Conservation (phyloP, 2,113 vertebrate genomes). For the Uria aalge region DNA sequence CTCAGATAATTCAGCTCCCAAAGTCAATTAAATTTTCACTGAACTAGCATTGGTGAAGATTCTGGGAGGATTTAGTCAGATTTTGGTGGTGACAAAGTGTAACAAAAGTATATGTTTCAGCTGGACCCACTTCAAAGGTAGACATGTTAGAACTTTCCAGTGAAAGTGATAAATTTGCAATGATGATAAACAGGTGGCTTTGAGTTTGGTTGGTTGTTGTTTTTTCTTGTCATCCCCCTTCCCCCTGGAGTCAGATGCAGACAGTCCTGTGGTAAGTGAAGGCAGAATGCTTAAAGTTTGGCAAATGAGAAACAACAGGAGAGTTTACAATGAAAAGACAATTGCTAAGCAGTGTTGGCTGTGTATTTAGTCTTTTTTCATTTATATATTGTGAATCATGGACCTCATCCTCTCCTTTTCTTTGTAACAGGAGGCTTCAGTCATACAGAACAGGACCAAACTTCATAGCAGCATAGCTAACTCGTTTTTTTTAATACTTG, state of each 20-base stretch:
- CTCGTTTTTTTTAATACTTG: neutral
- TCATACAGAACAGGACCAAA: neutral
- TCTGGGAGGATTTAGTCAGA: neutral
- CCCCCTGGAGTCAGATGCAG: neutral
- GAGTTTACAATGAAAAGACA: neutral
- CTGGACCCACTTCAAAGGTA: neutral
- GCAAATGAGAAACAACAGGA: neutral
- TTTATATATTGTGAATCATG: neutral
- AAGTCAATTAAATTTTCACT: neutral
- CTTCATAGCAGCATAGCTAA: neutral
- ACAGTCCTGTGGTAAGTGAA: neutral
- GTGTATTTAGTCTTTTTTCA: neutral
- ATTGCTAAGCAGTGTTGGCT: neutral
- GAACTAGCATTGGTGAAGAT: neutral
- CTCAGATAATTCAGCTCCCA: neutral
- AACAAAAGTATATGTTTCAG: neutral
- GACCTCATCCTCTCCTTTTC: neutral
- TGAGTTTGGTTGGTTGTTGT: neutral
- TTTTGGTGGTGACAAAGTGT: neutral
- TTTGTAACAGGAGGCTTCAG: neutral
- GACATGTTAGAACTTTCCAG: neutral
- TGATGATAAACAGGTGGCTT: neutral
- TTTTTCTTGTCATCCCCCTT: fast-evolving
- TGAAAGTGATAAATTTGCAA: neutral
- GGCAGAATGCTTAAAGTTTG: neutral